phyloP scores from a whole-genome alignment of 2,113 vertebrate genomes.

The Tylochromis polylepis region DNA sequence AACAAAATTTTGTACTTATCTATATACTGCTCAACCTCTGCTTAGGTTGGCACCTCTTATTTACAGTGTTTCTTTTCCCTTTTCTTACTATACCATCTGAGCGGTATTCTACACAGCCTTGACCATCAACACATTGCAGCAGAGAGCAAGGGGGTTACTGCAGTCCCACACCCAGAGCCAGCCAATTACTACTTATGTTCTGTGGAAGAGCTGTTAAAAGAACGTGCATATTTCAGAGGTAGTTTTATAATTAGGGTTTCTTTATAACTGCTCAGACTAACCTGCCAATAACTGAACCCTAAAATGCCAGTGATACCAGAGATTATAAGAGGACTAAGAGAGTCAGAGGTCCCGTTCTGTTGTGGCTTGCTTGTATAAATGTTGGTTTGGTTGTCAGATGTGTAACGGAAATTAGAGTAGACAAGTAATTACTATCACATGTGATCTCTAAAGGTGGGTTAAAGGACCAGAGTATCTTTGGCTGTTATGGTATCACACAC shows the following conservation, averaged over 20 bases:
- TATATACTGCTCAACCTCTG: background rate
- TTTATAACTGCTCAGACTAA: background rate
- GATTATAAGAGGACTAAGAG: background rate
- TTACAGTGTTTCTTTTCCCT: background rate
- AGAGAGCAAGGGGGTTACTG: background rate
- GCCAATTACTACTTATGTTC: background rate
- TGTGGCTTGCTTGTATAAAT: background rate
- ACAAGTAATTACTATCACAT: background rate
- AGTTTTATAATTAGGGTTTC: background rate
- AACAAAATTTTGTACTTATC: background rate
- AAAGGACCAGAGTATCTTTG: background rate
- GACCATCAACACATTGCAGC: constrained; percentile 1
- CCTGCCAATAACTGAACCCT: background rate
- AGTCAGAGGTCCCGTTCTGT: background rate
- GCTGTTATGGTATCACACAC: background rate
- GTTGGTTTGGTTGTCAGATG: background rate
- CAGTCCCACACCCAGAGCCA: background rate
- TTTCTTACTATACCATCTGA: background rate
- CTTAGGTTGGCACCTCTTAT: background rate
- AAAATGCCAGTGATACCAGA: background rate
- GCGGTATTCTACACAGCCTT: background rate
- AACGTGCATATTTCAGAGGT: background rate
- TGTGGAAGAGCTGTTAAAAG: background rate
- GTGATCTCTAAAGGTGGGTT: background rate
- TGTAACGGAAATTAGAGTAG: background rate